phyloP scores from a whole-genome alignment of 1,140 invertebrate genomes.

The Pararge aegeria region DNA sequence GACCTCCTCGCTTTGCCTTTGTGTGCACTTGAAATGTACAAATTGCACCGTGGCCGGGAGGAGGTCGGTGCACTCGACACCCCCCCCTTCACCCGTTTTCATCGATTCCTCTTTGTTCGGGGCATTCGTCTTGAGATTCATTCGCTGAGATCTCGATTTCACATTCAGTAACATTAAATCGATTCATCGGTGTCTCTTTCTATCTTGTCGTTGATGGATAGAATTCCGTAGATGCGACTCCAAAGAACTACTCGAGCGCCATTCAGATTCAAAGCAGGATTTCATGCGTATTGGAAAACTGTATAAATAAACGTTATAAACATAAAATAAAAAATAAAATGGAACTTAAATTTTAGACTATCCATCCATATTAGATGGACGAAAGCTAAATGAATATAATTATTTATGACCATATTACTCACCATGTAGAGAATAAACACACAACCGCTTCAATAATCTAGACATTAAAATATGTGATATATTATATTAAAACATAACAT shows the following conservation, averaged over 20 bases:
- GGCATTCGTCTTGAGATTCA: constrained; percentile 73
- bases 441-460: not conserved
- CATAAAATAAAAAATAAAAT: not conserved
- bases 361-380: too few species aligned
- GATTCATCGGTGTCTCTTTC: constrained; percentile 48
- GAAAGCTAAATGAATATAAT: too few species aligned
- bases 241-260: not conserved
- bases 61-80: constrained; percentile 64
- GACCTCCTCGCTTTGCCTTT: constrained; percentile 73
- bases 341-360: not conserved
- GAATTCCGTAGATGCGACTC: constrained; percentile 44
- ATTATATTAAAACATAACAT: too few species aligned
- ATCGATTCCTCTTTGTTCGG: constrained; percentile 75
- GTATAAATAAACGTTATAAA: not conserved
- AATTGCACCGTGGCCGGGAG: constrained; percentile 68
- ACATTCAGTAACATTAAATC: constrained; percentile 59
- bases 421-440: not conserved
- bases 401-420: too few species aligned
- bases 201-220: constrained; percentile 45
- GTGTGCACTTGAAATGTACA: constrained; percentile 78
- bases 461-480: not conserved
- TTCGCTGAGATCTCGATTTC: constrained; percentile 68
- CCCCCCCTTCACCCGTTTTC: constrained; percentile 52
- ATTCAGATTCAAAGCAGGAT: not conserved
- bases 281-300: not conserved